Evolutionary conservation across 2,113 vertebrate genomes (phyloP).

Genomic region (Phylloscopus whistleri): DNA sequence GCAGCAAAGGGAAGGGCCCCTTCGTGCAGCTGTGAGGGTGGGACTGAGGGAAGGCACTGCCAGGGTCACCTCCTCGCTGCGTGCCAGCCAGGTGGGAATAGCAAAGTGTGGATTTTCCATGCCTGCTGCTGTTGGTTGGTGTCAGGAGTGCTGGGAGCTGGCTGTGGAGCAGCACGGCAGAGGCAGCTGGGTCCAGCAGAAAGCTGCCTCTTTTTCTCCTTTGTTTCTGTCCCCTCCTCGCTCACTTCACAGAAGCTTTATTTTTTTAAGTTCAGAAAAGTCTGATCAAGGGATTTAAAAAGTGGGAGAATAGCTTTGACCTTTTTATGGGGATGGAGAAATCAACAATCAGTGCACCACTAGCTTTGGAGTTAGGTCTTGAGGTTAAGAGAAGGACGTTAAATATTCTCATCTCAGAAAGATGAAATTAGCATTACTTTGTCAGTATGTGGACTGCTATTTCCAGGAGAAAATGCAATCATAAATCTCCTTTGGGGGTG

Average conservation of each 20-base stretch:
- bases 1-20: rapidly evolving
- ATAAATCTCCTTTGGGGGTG: rapidly evolving
- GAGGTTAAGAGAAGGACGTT: not conserved
- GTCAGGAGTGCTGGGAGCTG: rapidly evolving
- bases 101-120: rapidly evolving
- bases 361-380: not conserved
- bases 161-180: not conserved
- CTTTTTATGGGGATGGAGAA: not conserved
- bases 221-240: not conserved
- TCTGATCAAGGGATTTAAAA: not conserved
- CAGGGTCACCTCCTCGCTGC: rapidly evolving
- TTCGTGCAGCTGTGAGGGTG: rapidly evolving
- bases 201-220: not conserved
- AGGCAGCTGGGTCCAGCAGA: too few relatives aligned
- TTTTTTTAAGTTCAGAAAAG: not conserved
- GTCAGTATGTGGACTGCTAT: not conserved
- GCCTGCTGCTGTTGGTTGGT: rapidly evolving
- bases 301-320: not conserved
- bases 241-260: not conserved
- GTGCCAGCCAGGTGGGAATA: not conserved
- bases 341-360: not conserved
- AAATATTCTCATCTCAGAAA: not conserved
- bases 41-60: rapidly evolving
- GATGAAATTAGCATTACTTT: not conserved
- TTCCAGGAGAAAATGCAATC: not conserved